These are phyloP conservation scores for Troglohyphantes excavatus DNA, from an alignment of 2,888 invertebrate genomes.

Conservation along the genomic window DNA sequence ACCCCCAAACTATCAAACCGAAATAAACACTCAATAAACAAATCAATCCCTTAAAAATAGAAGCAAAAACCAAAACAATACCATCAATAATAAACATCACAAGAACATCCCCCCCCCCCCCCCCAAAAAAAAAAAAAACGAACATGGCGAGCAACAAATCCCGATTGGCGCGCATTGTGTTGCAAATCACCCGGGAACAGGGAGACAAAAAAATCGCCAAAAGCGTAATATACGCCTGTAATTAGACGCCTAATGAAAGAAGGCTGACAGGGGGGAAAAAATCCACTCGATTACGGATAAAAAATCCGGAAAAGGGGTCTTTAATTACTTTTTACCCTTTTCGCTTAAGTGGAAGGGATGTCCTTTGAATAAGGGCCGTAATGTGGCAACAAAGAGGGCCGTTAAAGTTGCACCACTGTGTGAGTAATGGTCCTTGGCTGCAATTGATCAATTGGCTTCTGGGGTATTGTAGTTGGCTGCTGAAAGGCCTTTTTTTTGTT, in stretches of 20 bases:
- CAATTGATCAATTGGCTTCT: constrained; percentile 12
- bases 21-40: background rate
- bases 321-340: constrained; percentile 49
- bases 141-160: background rate
- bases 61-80: constrained; percentile 37
- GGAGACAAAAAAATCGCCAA: constrained; percentile 7
- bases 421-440: constrained; percentile 9
- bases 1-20: too few species aligned
- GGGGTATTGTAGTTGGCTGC: background rate
- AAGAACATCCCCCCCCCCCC: background rate
- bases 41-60: constrained; percentile 11
- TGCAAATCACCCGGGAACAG: constrained; percentile 15
- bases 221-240: constrained; percentile 26
- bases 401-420: background rate
- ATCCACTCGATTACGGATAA: constrained; percentile 2
- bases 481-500: background rate
- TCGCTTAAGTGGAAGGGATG: constrained; percentile 21
- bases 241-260: constrained; percentile 42
- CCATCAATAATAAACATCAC: constrained; percentile 42
- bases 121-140: too few species aligned
- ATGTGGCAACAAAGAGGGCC: background rate
- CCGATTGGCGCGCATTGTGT: constrained; percentile 42
- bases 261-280: constrained; percentile 1
- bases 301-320: constrained; percentile 16
- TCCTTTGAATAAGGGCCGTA: background rate